Evolutionary conservation across 2,113 vertebrate genomes (phyloP), one percentile per base, ranked within the genome.

Genomic region (Ptychochromis oligacanthus): DNA sequence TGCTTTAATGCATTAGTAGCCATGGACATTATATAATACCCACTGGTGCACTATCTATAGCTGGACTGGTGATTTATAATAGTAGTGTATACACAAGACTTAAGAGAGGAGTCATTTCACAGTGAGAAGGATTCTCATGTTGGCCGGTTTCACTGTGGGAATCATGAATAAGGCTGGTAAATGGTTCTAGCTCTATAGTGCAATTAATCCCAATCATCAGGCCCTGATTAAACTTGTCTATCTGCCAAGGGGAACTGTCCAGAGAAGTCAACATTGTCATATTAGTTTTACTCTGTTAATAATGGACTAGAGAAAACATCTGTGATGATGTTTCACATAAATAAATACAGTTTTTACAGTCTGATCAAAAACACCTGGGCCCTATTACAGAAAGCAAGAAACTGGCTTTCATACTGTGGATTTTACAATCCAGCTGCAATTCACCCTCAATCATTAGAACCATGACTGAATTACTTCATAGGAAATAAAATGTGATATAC

Each of bases 11-110:
- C 80, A 90, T 89, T 83, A 83, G 58, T 7, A 86, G 64, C 55
- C n/a, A 10, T 43, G 24, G 17, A 82, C 34, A 79, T 93, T 92
- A 92, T 89, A 90, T 88, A 92, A 94, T 62, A 82, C 31, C 67
- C 75, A 70, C 56, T 34, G 81, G 83, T 46, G 82, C 34, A 54
- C 83, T 74, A 64, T 83, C 22, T 85, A 38, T 75, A 59, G 85
- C 46, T 18, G 65, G 59, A 56, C 55, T 26, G 75, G 70, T 55
- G 80, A 82, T 91, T 87, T 55, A 79, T 62, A 64, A 55, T 26
- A 85, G 75, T 70, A 80, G 65, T 40, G 83, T 91, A 57, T 64
- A 72, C 56, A 76, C 60, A 62, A 24, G 59, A 22, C 46, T 65
- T 78, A 26, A 65, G 82, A 82, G 67, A 85, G 70, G 77, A 65